A percentile compares a stretch with the other conserved stretches of the same genome.
These are phyloP conservation scores for Zootermopsis nevadensis DNA, from an alignment of 2,888 invertebrate genomes.

Conservation along the genomic window DNA sequence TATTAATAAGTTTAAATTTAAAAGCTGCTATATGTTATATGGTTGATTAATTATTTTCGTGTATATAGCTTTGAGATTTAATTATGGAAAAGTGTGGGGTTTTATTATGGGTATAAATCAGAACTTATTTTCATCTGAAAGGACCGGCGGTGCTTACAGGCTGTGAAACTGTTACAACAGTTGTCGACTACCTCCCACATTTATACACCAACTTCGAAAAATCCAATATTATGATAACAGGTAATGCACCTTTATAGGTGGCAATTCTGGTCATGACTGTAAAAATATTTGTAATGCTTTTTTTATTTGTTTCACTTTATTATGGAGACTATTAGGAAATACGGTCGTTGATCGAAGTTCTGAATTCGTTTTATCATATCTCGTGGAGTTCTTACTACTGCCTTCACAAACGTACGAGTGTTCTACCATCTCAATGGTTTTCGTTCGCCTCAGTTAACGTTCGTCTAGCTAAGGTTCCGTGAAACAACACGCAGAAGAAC, in stretches of 20 bases:
- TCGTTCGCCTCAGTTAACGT: too few relatives aligned
- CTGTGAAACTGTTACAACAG: not conserved
- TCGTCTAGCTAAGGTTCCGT: too few relatives aligned
- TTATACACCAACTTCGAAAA: not conserved
- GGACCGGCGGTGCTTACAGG: not conserved
- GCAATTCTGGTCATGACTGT: not conserved
- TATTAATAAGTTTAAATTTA: constrained; percentile 7
- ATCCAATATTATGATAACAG: not conserved
- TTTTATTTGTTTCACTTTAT: too few relatives aligned
- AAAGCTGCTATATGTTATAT: not conserved
- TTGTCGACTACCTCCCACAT: not conserved
- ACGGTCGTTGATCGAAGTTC: too few relatives aligned
- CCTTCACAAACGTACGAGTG: too few relatives aligned
- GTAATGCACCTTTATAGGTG: not conserved
- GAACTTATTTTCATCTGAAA: constrained; percentile 1
- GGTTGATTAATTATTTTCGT: not conserved
- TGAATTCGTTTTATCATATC: too few relatives aligned
- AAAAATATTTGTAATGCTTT: not conserved
- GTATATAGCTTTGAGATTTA: not conserved
- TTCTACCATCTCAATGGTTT: too few relatives aligned
- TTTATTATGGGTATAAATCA: constrained; percentile 24
- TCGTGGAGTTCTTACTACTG: too few relatives aligned
- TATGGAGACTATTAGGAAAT: too few relatives aligned
- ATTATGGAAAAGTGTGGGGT: constrained; percentile 9
- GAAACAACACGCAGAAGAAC: too few relatives aligned